These are phyloP conservation scores for Alauda arvensis DNA, from an alignment of 2,797 vertebrate genomes.

Conservation along the genomic window DNA sequence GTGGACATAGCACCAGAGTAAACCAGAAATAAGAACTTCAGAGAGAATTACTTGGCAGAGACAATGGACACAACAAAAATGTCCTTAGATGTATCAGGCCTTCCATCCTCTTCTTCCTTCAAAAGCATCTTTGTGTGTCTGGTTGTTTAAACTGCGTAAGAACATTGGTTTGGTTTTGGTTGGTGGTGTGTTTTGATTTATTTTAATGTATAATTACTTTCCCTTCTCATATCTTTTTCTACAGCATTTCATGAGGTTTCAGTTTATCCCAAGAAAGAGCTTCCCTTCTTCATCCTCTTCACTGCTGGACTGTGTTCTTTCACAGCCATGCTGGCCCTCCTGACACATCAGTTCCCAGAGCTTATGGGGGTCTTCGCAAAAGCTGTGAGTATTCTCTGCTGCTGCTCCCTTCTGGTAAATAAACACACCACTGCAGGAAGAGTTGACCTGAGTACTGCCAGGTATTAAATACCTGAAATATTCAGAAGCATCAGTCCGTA, in stretches of 20 bases:
- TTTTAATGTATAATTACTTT: not conserved
- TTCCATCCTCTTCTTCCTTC: not conserved
- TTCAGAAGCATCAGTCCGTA: not conserved
- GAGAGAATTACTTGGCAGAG: not conserved
- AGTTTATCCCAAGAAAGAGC: constrained; percentile 98
- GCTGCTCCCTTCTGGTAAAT: not conserved
- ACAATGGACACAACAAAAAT: not conserved
- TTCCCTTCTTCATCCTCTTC: constrained; percentile 98
- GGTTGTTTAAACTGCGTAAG: not conserved
- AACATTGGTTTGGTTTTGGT: not conserved
- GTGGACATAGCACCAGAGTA: not conserved
- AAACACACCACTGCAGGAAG: not conserved
- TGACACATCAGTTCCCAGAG: constrained; percentile 98
- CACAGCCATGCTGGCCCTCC: constrained; percentile 96
- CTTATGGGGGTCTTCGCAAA: constrained; percentile 99
- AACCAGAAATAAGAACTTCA: not conserved
- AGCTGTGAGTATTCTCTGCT: constrained; percentile 84
- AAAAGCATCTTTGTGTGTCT: not conserved
- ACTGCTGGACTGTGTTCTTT: constrained; percentile 96
- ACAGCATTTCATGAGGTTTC: constrained; percentile 98
- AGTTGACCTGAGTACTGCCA: not conserved
- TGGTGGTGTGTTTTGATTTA: not conserved
- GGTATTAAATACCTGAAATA: not conserved
- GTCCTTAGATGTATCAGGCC: not conserved
- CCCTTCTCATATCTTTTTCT: constrained; percentile 38